A percentile compares a stretch with the other conserved stretches of the same genome.
These are phyloP conservation scores for Tanypteryx hageni DNA, from an alignment of 2,888 invertebrate species.

Conservation along the genomic window DNA sequence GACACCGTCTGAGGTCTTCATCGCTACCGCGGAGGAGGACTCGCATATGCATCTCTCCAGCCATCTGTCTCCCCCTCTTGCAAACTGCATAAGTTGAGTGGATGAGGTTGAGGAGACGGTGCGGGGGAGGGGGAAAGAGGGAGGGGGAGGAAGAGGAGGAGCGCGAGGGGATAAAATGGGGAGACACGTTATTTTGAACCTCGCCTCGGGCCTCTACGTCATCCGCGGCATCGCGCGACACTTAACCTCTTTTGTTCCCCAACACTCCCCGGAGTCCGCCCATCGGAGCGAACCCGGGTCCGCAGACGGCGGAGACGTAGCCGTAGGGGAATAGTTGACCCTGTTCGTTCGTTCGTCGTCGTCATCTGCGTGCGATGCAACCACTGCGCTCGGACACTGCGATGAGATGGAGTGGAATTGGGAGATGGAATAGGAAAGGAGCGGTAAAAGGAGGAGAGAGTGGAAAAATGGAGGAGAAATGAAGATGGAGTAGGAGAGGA, in stretches of 20 bases:
- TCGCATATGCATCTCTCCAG: neutral
- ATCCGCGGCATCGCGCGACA: slow-evolving; percentile 38
- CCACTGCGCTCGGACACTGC: neutral
- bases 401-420: neutral
- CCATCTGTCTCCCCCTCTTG: neutral
- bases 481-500: neutral
- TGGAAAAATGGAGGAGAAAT: too few relatives aligned
- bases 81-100: neutral
- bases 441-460: too few relatives aligned
- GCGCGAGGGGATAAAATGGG: neutral
- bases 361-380: slow-evolving; percentile 6
- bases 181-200: slow-evolving; percentile 26
- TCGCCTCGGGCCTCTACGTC: slow-evolving; percentile 40
- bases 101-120: neutral
- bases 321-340: slow-evolving; percentile 19
- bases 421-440: too few relatives aligned
- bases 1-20: neutral
- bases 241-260: slow-evolving; percentile 39
- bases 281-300: neutral
- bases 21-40: too few relatives aligned
- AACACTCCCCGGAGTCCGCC: neutral
- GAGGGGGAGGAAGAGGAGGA: neutral
- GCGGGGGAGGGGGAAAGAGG: neutral
- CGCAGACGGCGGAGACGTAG: neutral
- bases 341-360: too few relatives aligned